These are phyloP conservation scores for Hydractinia echinata DNA, from an alignment of 30 jellyfish, hydroid and myxozoan genomes.

Conservation along the genomic window DNA sequence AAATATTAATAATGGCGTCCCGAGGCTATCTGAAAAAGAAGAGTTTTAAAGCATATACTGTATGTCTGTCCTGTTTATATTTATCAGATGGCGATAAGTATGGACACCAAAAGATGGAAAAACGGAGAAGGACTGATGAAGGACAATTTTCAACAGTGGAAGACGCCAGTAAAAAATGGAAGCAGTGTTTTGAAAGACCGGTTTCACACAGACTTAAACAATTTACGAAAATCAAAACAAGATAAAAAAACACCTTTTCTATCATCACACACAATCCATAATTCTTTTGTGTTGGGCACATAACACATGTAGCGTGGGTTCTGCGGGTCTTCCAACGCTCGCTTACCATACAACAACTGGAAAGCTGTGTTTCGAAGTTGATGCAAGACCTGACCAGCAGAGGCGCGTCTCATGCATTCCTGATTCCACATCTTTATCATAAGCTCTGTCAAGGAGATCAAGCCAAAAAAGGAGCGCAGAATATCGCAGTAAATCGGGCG, in stretches of 20 bases:
- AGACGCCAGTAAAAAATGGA: no score
- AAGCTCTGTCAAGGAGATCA: constrained; percentile 62
- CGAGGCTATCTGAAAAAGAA: background rate
- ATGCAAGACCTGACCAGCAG: constrained; percentile 41
- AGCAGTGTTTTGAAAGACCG: no score
- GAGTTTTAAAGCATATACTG: no score
- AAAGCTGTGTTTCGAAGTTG: constrained; percentile 52
- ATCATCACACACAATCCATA: constrained; percentile 80
- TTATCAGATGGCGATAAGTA: no score
- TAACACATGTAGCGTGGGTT: constrained; percentile 66
- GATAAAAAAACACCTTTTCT: constrained; percentile 6
- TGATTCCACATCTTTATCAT: constrained; percentile 70
- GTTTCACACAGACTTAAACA: background rate
- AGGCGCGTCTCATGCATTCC: constrained; percentile 64
- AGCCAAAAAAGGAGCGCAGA: constrained; percentile 37
- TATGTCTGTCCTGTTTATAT: no score
- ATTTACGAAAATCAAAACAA: background rate
- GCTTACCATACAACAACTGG: constrained; percentile 54
- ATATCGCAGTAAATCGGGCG: constrained; percentile 68
- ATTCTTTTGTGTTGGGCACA: constrained; percentile 31
- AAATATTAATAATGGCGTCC: background rate
- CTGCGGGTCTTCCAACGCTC: constrained; percentile 32
- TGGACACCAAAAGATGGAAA: no score
- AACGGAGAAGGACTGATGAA: no score
- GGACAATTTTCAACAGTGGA: no score